Percentiles rank a stretch among this genome's conserved stretches.
Evolutionary conservation across 2,888 invertebrate genomes (phyloP).

Genomic region (Perithous albicinctus): DNA sequence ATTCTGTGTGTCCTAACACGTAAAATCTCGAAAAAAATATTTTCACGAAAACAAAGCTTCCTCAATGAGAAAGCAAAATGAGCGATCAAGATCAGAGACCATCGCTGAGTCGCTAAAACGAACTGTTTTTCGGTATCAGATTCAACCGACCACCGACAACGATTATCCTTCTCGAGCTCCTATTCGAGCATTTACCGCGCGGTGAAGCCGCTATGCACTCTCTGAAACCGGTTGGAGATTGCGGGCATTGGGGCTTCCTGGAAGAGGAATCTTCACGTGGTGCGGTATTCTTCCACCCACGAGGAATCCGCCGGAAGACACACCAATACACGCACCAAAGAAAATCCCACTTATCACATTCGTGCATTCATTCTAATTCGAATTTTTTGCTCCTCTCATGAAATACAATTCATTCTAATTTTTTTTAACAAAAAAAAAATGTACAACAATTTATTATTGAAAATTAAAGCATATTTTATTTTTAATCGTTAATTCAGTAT

Average conservation of each 20-base stretch:
- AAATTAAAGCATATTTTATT: background rate
- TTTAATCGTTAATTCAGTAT: background rate
- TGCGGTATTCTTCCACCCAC: constrained; percentile 24
- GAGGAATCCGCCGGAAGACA: constrained; percentile 31
- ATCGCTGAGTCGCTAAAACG: background rate
- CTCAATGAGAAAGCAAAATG: too few relatives aligned
- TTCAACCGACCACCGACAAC: constrained; percentile 25
- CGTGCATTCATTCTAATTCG: background rate
- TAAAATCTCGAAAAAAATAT: too few relatives aligned
- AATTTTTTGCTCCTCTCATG: background rate
- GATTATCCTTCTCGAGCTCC: constrained; percentile 23
- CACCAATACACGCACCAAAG: background rate
- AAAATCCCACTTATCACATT: constrained; percentile 10
- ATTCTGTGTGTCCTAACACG: too few relatives aligned
- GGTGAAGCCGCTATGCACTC: constrained; percentile 9
- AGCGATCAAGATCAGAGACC: background rate
- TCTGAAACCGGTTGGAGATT: constrained; percentile 38
- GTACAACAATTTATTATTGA: background rate
- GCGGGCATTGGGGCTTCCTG: constrained; percentile 43
- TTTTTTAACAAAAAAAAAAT: too few relatives aligned
- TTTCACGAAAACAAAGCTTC: too few relatives aligned
- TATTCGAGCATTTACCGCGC: constrained; percentile 19
- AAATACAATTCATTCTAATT: too few relatives aligned
- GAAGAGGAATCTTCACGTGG: constrained; percentile 36
- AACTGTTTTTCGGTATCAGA: background rate